Base-by-base conservation (phyloP, 2,113 vertebrate genomes). In the Ophiodon elongatus region DNA sequence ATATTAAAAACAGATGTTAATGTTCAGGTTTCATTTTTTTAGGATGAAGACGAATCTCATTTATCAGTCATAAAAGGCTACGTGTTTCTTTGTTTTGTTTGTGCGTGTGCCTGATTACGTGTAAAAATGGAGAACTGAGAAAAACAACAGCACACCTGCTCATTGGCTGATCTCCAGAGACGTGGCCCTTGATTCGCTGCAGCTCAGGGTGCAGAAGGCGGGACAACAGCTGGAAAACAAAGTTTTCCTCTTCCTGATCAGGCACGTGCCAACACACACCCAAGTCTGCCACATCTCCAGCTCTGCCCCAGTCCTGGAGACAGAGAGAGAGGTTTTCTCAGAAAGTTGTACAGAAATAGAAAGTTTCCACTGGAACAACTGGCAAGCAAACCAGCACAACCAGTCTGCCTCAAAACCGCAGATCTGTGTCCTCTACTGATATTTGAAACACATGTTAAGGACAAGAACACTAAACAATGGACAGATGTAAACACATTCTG, bases 181-280 rank as follows among this genome's bases (percentile, higher is more conserved):
- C 89, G 69, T 97, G 97, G 23, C 59, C 92, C 85, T 96, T 92
- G 63, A 99, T 95, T 84, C 95, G 97, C 81, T 89, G 75, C 54
- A 99, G 97, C 88, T 99, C 98, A 4, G 98, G 98, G 45, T 94
- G 96, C 76, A 99, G 96, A 87, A 99, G 96, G 63, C 94, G 94
- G 91, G 97, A 97, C 93, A 99, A 87, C 77, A 99, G 89, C 91
- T 96, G 96, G 86, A 96, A 99, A 68, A 98, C 96, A 47, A 99
- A 99, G 63, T 94, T 89, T 23, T 95, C 94, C 94, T 99, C 98
- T 80, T 97, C 96, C 6, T 89, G 45, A 67, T 94, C 96, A 23
- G 98, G 97, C 87, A 98, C 96, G 4, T 99, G 98, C 98, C 98
- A 99, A 79, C 97, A 96, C 81, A 99, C 95, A 70, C 96, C 95